These are phyloP conservation scores for Mustela lutreola DNA, from an alignment of 2,113 vertebrate genomes.

Conservation along the genomic window DNA sequence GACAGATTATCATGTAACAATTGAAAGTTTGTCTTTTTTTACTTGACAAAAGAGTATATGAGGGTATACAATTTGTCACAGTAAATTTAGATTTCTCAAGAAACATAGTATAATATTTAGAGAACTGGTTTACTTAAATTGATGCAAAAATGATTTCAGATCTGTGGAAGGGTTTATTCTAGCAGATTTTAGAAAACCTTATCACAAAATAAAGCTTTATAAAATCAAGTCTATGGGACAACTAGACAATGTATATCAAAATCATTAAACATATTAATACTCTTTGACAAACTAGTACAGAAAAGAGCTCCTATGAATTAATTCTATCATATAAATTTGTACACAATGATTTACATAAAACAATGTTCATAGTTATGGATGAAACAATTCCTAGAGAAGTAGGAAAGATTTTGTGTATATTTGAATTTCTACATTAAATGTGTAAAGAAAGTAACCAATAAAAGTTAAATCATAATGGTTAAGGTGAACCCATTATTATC, in stretches of 20 bases:
- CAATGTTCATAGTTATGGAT: background rate
- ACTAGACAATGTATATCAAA: background rate
- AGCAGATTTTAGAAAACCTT: conserved; percentile 18
- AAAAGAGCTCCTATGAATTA: background rate
- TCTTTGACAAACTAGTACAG: background rate
- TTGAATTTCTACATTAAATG: background rate
- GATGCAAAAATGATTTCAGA: background rate
- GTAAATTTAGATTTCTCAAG: conserved; percentile 39
- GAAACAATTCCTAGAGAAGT: background rate
- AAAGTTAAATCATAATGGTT: background rate
- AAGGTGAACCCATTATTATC: background rate
- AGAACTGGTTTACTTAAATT: background rate
- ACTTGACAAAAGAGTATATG: background rate
- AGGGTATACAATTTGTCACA: background rate
- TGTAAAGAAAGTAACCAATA: background rate
- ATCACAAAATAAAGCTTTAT: background rate
- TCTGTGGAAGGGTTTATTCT: background rate
- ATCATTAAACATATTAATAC: background rate
- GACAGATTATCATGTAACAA: conserved; percentile 40
- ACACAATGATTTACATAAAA: background rate
- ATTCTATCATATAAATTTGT: background rate
- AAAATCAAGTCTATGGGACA: conserved; percentile 34
- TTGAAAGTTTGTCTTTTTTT: conserved; percentile 47
- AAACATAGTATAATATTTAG: background rate
- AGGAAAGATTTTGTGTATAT: background rate